Evolutionary conservation across 2,113 vertebrate species (phyloP).

Genomic region (Macquaria australasica): DNA sequence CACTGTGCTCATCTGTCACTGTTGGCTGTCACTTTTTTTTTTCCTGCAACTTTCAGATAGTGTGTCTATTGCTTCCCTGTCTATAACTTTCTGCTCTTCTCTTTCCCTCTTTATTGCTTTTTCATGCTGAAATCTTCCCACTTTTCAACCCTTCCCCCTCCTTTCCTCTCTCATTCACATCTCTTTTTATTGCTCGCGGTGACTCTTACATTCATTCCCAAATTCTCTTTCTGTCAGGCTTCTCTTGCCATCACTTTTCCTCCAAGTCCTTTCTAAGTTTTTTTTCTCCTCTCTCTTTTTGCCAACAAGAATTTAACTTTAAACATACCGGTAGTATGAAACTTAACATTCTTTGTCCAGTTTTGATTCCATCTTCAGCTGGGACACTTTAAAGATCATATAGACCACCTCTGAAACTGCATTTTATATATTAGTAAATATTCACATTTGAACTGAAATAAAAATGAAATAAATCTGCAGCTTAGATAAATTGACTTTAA

Average conservation of each 20-base stretch:
- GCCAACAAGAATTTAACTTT: neutral
- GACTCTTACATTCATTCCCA: neutral
- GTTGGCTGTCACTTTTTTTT: slow-evolving; percentile 3
- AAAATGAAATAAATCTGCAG: neutral
- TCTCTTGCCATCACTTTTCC: neutral
- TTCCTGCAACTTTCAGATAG: slow-evolving; percentile 15
- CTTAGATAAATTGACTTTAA: neutral
- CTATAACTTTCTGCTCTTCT: slow-evolving; percentile 19
- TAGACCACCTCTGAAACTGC: neutral
- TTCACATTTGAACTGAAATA: no score
- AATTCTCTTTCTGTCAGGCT: slow-evolving; percentile 10
- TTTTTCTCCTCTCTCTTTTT: neutral
- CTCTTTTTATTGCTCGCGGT: neutral
- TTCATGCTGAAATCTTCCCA: slow-evolving; percentile 15
- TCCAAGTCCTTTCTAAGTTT: neutral
- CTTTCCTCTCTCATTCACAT: neutral
- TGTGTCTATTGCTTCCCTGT: slow-evolving; percentile 11
- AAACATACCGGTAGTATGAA: neutral
- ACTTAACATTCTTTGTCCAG: neutral
- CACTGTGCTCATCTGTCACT: slow-evolving; percentile 38
- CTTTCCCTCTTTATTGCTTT: slow-evolving; percentile 17
- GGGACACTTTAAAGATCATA: neutral
- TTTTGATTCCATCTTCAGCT: neutral
- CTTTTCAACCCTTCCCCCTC: neutral
- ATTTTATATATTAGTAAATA: neutral